phyloP scores from a whole-genome alignment of 2,113 vertebrate genomes.

The Lamprotornis superbus region DNA sequence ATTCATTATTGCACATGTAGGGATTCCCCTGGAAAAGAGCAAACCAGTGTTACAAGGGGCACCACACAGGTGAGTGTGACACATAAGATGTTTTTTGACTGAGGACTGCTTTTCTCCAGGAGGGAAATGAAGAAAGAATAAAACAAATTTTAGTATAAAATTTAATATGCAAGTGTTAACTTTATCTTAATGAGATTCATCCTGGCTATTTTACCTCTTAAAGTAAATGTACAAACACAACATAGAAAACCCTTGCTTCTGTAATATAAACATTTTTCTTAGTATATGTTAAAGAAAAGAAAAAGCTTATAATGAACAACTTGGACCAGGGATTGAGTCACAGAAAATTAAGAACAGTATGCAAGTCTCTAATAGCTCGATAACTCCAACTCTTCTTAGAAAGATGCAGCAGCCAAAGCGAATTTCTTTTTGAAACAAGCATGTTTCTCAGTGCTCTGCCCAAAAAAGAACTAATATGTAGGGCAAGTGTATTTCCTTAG shows the following conservation, averaged over 20 bases:
- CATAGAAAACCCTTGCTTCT: neutral
- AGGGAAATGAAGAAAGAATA: neutral
- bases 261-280: neutral
- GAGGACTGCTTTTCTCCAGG: neutral
- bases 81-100: neutral
- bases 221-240: neutral
- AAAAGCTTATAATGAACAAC: neutral
- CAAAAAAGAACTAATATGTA: neutral
- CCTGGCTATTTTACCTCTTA: neutral
- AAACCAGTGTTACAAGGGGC: constrained; percentile 13
- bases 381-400: neutral
- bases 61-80: neutral
- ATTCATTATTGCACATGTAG: constrained; percentile 99
- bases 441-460: neutral
- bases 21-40: constrained; percentile 88
- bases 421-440: neutral
- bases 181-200: neutral
- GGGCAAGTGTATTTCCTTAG: constrained; percentile 4
- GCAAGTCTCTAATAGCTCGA: neutral
- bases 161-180: neutral
- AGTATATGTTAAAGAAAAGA: neutral
- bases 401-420: neutral
- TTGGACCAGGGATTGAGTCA: neutral
- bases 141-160: neutral
- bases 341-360: neutral